phyloP scores from a whole-genome alignment of 2,888 invertebrate genomes.

The Euzophera pinguis region DNA sequence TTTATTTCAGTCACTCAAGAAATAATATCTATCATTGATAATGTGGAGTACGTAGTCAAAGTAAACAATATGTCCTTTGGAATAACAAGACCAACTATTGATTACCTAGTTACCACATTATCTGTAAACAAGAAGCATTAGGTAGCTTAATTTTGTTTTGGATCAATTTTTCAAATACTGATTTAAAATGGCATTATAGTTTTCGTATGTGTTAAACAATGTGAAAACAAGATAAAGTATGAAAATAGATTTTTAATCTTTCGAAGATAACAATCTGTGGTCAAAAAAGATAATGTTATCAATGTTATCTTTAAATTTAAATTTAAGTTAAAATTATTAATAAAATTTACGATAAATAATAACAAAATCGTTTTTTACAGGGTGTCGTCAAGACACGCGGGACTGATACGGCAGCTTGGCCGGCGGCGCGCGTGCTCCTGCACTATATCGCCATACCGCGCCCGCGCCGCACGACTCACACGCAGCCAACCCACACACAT shows the following conservation, averaged over 20 bases:
- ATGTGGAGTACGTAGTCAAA: conserved; percentile 4
- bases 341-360: neutral
- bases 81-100: neutral
- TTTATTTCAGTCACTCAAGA: conserved; percentile 9
- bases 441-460: conserved; percentile 66
- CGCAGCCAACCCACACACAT: conserved; percentile 51
- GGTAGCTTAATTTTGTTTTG: neutral
- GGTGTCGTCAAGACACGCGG: conserved; percentile 70
- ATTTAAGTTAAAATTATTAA: neutral
- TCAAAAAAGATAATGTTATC: neutral
- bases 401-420: conserved; percentile 56
- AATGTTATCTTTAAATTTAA: neutral
- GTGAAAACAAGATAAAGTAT: neutral
- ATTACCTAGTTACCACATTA: neutral
- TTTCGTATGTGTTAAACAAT: neutral
- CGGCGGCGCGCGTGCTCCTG: conserved; percentile 53
- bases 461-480: conserved; percentile 69
- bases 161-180: too few species aligned
- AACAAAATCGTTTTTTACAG: conserved; percentile 43
- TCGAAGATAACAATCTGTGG: neutral
- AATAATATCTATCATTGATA: conserved; percentile 11
- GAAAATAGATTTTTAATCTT: neutral
- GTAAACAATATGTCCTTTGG: conserved; percentile 11
- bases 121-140: too few species aligned
- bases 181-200: too few species aligned